Evolutionary conservation across 2,113 vertebrate species (phyloP), one percentile per base, ranked within the genome.

Genomic region (Sylvia atricapilla): DNA sequence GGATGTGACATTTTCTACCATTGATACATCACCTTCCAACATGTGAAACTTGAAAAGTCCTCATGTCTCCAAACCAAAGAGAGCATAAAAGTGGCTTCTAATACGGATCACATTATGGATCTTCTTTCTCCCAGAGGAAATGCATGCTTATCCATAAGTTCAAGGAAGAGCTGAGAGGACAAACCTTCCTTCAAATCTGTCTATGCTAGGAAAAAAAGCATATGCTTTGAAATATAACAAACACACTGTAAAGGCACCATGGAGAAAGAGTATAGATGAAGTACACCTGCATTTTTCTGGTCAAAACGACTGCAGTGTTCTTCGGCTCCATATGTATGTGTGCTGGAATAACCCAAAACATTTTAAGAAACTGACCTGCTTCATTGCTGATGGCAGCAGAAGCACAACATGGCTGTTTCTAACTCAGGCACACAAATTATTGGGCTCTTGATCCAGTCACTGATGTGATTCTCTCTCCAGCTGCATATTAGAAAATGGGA

Each of bases 1-100:
- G 72, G 91, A 80, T 93, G 69, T 78, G 56, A 44, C 75, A 87
- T 97, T 81, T 95, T 75, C 89, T 78, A 30, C 62, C 63, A 92
- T 81, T 22, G 10, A 98, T 97, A 93, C 91, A 97, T 97, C 75
- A 96, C 81, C 84, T 92, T 93, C 80, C 28, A 13, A 69, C 60
- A 52, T 50, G 59, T 30, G 58, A 83, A 89, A 86, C 62, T 94
- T 94, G 55, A 73, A 85, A 95, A 94, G 82, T 43, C 60, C 56
- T 97, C 74, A 35, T 84, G 56, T 95, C 83, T 95, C 82, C 93
- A 80, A 96, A 97, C 64, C 30, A 84, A 62, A 93, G 18, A 69
- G 41, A 70, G 10, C 49, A 72, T n/a, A 53, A 76, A 72, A 93
- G 20, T 6, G 30, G 4, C 49, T 95, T 87, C 66, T 80, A 63